A percentile compares a stretch with the other conserved stretches of the same genome.
Conservation (phyloP, 2,888 invertebrate species). For the Drosophila prostipennis region DNA sequence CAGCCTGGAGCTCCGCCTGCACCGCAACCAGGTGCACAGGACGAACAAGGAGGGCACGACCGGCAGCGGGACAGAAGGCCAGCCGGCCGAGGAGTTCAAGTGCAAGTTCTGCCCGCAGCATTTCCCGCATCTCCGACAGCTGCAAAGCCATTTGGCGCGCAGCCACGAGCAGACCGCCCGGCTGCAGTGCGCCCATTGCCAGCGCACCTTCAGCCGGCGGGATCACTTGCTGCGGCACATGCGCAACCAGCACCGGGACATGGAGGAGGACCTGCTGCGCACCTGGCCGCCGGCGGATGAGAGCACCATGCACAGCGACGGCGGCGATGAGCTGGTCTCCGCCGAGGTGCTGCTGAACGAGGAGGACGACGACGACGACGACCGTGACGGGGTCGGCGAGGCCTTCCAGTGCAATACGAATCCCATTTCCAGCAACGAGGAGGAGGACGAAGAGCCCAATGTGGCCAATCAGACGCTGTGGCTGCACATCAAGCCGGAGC, state of each 20-base stretch:
- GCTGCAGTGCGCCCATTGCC: conserved; percentile 83
- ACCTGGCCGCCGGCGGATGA: conserved; percentile 32
- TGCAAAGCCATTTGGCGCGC: conserved; percentile 83
- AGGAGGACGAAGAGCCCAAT: conserved; percentile 62
- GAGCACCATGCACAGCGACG: conserved; percentile 45
- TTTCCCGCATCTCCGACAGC: conserved; percentile 84
- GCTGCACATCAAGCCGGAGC: conserved; percentile 69
- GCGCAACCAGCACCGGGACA: conserved; percentile 81
- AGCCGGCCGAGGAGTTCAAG: conserved; percentile 46
- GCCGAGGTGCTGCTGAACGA: conserved; percentile 59
- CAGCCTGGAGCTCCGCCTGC: conserved; percentile 70
- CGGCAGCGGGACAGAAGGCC: background rate
- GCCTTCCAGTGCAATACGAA: conserved; percentile 66
- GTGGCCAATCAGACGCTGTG: conserved; percentile 62
- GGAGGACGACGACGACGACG: conserved; percentile 41
- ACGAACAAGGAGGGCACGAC: conserved; percentile 18
- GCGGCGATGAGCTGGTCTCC: conserved; percentile 61
- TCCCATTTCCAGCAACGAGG: conserved; percentile 80
- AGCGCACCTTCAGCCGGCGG: conserved; percentile 84
- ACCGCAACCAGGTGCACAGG: conserved; percentile 68
- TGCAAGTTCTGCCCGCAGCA: conserved; percentile 84
- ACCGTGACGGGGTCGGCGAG: conserved; percentile 42
- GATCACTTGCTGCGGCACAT: conserved; percentile 85
- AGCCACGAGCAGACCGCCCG: conserved; percentile 65
- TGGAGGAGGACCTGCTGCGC: conserved; percentile 14